Conservation (phyloP, 2,797 vertebrate genomes). For the Takifugu rubripes region DNA sequence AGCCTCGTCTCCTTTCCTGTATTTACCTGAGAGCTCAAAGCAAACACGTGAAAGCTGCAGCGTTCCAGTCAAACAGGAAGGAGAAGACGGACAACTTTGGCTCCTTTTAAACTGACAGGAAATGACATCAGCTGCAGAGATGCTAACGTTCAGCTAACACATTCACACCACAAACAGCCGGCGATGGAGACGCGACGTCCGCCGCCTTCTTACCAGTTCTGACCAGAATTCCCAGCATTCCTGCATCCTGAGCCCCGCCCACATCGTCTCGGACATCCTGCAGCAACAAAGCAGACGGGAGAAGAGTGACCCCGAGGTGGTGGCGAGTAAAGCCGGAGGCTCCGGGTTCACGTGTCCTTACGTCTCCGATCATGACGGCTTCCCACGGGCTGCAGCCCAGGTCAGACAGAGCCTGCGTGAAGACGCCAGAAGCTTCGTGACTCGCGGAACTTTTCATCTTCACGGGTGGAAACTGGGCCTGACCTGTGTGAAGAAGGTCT, state of each 20-base stretch:
- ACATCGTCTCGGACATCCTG: conserved; percentile 94
- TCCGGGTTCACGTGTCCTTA: conserved; percentile 26
- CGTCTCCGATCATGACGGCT: conserved; percentile 92
- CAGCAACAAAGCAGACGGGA: no score
- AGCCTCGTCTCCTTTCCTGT: conserved; percentile 85
- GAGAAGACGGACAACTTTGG: no score
- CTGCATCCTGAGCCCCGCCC: conserved; percentile 87
- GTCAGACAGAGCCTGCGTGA: conserved; percentile 79
- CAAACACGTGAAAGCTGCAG: neutral
- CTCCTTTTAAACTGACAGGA: no score
- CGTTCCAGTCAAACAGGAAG: neutral
- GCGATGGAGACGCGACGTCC: no score
- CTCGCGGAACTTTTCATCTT: neutral
- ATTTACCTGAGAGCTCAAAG: conserved; percentile 82
- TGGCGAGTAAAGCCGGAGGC: neutral
- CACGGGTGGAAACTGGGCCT: neutral
- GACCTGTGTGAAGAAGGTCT: conserved; percentile 82
- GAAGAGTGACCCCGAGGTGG: no score
- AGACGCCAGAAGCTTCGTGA: conserved; percentile 1
- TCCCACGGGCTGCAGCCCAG: conserved; percentile 81
- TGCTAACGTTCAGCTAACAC: neutral
- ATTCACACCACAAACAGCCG: no score
- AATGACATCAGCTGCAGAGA: neutral
- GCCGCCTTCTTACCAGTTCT: conserved; percentile 83
- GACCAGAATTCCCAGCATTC: conserved; percentile 93